Conservation (phyloP, 1,140 invertebrate species). For the Drosophila santomea region DNA sequence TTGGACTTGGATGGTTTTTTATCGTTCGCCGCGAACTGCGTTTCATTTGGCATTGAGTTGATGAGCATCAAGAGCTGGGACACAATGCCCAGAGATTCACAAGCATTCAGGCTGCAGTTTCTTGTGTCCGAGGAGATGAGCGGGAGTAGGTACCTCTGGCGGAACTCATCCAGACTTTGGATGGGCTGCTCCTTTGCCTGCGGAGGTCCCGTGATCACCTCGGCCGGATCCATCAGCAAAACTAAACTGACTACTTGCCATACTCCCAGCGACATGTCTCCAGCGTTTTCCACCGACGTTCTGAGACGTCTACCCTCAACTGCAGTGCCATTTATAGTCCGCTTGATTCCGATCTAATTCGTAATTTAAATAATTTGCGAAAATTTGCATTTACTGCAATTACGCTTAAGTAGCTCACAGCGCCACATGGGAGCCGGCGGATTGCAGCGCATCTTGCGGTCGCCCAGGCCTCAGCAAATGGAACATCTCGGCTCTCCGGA, state of each 20-base stretch:
- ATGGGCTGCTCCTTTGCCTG: constrained; percentile 29
- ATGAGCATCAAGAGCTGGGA: constrained; percentile 68
- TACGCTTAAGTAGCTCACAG: constrained; percentile 65
- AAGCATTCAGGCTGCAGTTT: constrained; percentile 73
- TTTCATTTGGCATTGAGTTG: constrained; percentile 61
- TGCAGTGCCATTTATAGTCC: constrained; percentile 52
- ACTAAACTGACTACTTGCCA: constrained; percentile 16
- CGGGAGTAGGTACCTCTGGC: constrained; percentile 61
- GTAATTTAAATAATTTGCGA: constrained; percentile 67
- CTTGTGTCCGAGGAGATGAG: constrained; percentile 50
- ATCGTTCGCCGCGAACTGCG: neutral
- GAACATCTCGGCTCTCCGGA: neutral
- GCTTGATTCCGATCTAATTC: constrained; percentile 6
- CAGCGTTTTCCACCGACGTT: constrained; percentile 2
- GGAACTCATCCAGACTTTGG: constrained; percentile 65
- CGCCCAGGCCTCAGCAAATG: constrained; percentile 9
- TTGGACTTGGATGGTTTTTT: neutral
- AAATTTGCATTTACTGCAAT: constrained; percentile 74
- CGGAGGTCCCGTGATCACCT: constrained; percentile 12
- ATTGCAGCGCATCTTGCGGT: constrained; percentile 32
- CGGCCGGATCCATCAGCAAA: constrained; percentile 17
- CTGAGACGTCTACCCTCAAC: constrained; percentile 12
- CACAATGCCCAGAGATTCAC: constrained; percentile 69
- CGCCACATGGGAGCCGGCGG: constrained; percentile 31
- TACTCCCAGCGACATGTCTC: constrained; percentile 40